Conservation (phyloP, 2,888 invertebrate genomes). For the Eudemis profundana region DNA sequence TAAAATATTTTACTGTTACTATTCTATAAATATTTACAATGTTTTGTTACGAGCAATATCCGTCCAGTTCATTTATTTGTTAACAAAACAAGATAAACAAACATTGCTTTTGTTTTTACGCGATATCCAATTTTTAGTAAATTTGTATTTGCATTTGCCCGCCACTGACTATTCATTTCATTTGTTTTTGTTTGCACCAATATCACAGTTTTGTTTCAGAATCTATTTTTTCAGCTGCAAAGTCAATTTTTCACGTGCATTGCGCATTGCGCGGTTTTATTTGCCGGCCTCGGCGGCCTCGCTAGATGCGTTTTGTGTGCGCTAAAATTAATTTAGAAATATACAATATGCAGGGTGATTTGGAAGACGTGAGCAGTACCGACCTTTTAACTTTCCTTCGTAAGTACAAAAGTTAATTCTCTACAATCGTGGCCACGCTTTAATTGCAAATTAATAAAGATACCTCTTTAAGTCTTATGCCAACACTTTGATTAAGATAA, state of each 20-base stretch:
- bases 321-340: constrained; percentile 7
- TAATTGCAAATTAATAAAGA: too few relatives aligned
- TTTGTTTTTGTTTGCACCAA: constrained; percentile 11
- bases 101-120: neutral
- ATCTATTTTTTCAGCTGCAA: constrained; percentile 21
- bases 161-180: constrained; percentile 1
- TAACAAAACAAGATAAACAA: neutral
- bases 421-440: too few relatives aligned
- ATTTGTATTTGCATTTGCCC: constrained; percentile 19
- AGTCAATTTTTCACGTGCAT: constrained; percentile 24
- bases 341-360: too few relatives aligned
- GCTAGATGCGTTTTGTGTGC: constrained; percentile 3
- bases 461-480: too few relatives aligned
- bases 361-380: too few relatives aligned
- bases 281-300: constrained; percentile 10
- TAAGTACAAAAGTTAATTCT: too few relatives aligned
- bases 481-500: too few relatives aligned
- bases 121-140: constrained; percentile 12
- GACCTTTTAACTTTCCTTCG: too few relatives aligned
- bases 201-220: constrained; percentile 15
- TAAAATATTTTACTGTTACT: too few relatives aligned
- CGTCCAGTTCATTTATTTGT: neutral
- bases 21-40: too few relatives aligned
- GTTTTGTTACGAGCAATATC: neutral
- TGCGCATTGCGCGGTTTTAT: constrained; percentile 6